Percentiles rank a stretch among this genome's conserved stretches.
Conservation (phyloP, 2,113 vertebrate genomes). For the Columba livia region DNA sequence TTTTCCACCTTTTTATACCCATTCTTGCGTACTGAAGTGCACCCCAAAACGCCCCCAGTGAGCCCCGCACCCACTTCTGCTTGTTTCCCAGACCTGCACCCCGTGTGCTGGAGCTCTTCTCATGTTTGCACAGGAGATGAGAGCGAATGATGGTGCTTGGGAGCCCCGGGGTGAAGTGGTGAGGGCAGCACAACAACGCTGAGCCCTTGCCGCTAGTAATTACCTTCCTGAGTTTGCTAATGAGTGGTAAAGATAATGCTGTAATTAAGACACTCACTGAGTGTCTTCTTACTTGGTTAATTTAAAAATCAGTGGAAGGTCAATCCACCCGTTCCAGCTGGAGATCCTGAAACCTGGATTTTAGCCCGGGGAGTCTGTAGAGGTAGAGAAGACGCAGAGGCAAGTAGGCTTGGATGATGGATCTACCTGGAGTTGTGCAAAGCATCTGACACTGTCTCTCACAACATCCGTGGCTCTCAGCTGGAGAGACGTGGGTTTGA, state of each 20-base stretch:
- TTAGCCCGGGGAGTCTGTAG: not conserved
- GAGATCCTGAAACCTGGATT: not conserved
- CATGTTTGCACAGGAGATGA: not conserved
- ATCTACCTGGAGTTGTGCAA: no score
- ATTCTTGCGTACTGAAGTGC: fast-evolving
- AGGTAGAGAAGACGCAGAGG: not conserved
- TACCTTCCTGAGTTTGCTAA: not conserved
- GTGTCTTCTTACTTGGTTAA: not conserved
- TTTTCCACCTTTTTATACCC: fast-evolving
- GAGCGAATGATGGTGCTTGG: fast-evolving
- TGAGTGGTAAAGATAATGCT: slow-evolving; percentile 1
- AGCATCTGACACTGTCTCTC: no score
- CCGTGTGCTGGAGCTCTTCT: fast-evolving
- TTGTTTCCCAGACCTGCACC: not conserved
- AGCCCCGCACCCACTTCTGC: fast-evolving
- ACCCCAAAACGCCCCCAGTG: fast-evolving
- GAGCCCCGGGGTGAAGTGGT: fast-evolving
- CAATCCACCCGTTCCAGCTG: slow-evolving; percentile 2
- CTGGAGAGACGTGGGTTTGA: no score
- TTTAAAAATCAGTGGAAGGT: slow-evolving; percentile 50
- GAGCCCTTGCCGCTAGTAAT: not conserved
- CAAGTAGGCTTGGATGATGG: not conserved
- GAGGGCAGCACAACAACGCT: fast-evolving
- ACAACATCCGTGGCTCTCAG: no score
- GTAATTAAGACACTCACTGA: slow-evolving; percentile 4